Conservation (phyloP, 2,797 vertebrate species). For the Cephalopachus bancanus region DNA sequence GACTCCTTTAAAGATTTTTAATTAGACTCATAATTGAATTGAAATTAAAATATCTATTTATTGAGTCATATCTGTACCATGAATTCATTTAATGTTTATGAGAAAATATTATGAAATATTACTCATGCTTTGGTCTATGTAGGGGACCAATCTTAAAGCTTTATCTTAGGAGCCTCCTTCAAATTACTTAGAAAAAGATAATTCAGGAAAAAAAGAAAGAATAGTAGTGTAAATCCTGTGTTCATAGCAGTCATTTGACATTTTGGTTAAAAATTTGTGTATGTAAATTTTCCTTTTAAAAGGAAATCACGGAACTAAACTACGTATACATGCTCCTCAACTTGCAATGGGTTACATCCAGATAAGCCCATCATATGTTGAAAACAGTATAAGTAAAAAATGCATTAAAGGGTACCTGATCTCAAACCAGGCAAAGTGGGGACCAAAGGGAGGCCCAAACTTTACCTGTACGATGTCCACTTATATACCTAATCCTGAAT, state of each 20-base stretch:
- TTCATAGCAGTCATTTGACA: neutral
- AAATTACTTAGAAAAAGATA: slow-evolving; percentile 35
- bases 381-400: neutral
- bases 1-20: neutral
- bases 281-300: slow-evolving; percentile 5
- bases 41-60: slow-evolving; percentile 44
- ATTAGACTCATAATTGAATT: neutral
- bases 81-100: neutral
- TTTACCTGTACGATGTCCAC: too few relatives aligned
- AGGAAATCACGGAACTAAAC: neutral
- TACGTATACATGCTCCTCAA: neutral
- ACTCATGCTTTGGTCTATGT: neutral
- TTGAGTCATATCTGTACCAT: neutral
- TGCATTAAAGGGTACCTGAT: neutral
- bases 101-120: slow-evolving; percentile 20
- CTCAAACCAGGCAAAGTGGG: too few relatives aligned
- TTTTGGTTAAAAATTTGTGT: neutral
- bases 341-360: neutral
- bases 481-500: too few relatives aligned
- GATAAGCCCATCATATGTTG: neutral
- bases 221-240: neutral
- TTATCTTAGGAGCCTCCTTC: neutral
- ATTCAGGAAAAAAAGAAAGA: neutral
- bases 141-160: slow-evolving; percentile 12
- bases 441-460: too few relatives aligned